A percentile compares a stretch with the other conserved stretches of the same genome.
These are phyloP conservation scores for Notodonta dromedarius DNA, from an alignment of 2,888 invertebrate genomes.

Conservation along the genomic window DNA sequence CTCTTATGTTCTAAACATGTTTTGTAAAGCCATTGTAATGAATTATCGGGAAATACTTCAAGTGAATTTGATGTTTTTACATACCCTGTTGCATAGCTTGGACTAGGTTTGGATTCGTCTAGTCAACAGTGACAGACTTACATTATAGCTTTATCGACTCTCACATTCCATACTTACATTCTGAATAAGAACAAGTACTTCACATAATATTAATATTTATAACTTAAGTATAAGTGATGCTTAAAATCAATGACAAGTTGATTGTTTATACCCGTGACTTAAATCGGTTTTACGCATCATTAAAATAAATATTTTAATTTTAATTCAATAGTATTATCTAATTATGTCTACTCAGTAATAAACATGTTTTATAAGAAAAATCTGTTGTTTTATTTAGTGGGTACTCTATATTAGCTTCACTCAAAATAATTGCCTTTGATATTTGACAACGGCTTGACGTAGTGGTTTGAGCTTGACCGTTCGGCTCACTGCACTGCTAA, in stretches of 20 bases:
- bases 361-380: slow-evolving; percentile 7
- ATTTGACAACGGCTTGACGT: too few species aligned
- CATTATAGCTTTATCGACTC: slow-evolving; percentile 7
- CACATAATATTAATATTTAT: slow-evolving; percentile 25
- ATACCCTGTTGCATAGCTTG: slow-evolving; percentile 25
- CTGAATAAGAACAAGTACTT: neutral
- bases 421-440: too few species aligned
- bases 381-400: neutral
- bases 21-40: too few species aligned
- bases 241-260: slow-evolving; percentile 33
- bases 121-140: slow-evolving; percentile 43
- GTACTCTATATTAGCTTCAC: neutral
- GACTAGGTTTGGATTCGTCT: slow-evolving; percentile 48
- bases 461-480: too few species aligned
- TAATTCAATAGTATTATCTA: slow-evolving; percentile 32
- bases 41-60: too few species aligned
- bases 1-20: neutral
- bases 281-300: slow-evolving; percentile 36
- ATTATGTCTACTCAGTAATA: slow-evolving; percentile 31
- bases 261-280: slow-evolving; percentile 16
- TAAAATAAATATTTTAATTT: slow-evolving; percentile 17
- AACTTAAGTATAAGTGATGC: slow-evolving; percentile 27
- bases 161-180: neutral
- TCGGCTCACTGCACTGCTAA: too few species aligned
- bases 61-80: neutral